phyloP scores from a whole-genome alignment of 2,113 vertebrate species.

The Myotis lucifugus region DNA sequence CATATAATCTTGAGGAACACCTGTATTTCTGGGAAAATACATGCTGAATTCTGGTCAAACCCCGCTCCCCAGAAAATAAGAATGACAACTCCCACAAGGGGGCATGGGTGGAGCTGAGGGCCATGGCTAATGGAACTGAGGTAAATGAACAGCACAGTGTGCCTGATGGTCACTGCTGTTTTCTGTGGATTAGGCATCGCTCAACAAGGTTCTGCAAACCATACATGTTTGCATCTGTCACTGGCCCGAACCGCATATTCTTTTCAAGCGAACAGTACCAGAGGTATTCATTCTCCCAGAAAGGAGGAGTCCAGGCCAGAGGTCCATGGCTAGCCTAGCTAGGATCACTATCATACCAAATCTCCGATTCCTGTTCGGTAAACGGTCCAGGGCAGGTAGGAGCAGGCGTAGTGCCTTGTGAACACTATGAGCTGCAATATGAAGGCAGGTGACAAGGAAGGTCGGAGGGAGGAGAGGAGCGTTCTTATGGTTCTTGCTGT shows the following conservation, averaged over 20 bases:
- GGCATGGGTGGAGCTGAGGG: constrained; percentile 68
- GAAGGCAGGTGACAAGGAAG: constrained; percentile 61
- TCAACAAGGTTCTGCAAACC: constrained; percentile 63
- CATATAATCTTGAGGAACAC: constrained; percentile 71
- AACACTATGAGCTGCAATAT: constrained; percentile 68
- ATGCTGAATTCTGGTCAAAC: constrained; percentile 65
- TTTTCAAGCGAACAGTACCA: constrained; percentile 65
- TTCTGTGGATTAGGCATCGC: constrained; percentile 46
- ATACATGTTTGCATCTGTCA: constrained; percentile 79
- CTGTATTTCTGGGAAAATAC: constrained; percentile 73
- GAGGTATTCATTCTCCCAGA: constrained; percentile 71
- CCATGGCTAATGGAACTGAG: neutral
- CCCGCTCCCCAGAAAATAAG: neutral
- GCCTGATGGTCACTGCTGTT: constrained; percentile 40
- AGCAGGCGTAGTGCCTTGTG: constrained; percentile 69
- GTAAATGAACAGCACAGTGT: constrained; percentile 45
- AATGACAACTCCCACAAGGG: constrained; percentile 48
- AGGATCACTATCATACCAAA: constrained; percentile 70
- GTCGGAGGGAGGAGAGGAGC: constrained; percentile 55
- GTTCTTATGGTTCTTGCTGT: constrained; percentile 76
- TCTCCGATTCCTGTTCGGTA: constrained; percentile 67
- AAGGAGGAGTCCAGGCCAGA: constrained; percentile 70
- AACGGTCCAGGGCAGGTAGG: constrained; percentile 72
- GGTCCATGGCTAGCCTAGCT: constrained; percentile 71
- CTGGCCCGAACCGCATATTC: constrained; percentile 71